These are phyloP conservation scores for Rhinatrema bivittatum DNA, from an alignment of 2,797 vertebrate species.

Conservation along the genomic window DNA sequence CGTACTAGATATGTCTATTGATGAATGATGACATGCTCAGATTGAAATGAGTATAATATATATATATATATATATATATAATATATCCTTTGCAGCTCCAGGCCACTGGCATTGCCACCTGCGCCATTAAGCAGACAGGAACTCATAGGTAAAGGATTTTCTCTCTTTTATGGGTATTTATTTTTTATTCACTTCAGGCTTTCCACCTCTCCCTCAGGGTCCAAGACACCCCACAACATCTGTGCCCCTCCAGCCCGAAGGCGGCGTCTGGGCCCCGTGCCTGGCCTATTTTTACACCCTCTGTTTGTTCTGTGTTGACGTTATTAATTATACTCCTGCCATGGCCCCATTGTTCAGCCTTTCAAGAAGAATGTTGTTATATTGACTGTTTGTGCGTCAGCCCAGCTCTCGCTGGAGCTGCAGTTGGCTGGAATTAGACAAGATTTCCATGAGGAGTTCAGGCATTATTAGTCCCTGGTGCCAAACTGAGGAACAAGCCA, in stretches of 20 bases:
- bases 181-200: background rate
- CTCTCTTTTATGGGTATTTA: conserved; percentile 24
- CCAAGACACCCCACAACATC: conserved; percentile 22
- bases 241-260: conserved; percentile 37
- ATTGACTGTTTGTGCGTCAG: conserved; percentile 71
- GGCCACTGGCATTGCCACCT: no score
- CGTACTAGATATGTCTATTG: background rate
- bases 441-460: conserved; percentile 83
- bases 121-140: no score
- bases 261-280: conserved; percentile 45
- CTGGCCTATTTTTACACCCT: conserved; percentile 76
- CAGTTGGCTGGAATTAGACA: conserved; percentile 80
- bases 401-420: conserved; percentile 66
- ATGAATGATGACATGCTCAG: background rate
- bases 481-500: conserved; percentile 67
- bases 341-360: conserved; percentile 65
- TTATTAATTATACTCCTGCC: conserved; percentile 57
- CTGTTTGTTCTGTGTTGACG: conserved; percentile 69
- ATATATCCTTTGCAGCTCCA: background rate
- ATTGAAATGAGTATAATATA: background rate
- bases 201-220: conserved; percentile 21
- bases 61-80: background rate
- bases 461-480: conserved; percentile 82
- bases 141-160: no score
- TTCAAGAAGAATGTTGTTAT: conserved; percentile 71